Evolutionary conservation across 2,797 vertebrate species (phyloP).

Genomic region (Anguilla megastoma): DNA sequence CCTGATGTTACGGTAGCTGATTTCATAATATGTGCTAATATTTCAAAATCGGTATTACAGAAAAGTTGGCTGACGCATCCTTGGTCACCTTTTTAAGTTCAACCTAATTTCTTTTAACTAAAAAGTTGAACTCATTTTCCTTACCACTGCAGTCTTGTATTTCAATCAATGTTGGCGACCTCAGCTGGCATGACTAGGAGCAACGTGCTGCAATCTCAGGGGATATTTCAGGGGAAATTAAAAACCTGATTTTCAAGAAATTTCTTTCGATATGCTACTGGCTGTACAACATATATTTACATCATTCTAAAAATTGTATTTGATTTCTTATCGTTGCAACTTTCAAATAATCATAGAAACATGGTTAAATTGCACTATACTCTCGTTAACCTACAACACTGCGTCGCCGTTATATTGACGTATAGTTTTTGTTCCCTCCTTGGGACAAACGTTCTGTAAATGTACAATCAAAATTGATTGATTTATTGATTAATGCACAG

Average conservation of each 20-base stretch:
- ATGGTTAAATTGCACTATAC: background rate
- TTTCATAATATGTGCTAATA: background rate
- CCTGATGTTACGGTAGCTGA: background rate
- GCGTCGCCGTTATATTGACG: background rate
- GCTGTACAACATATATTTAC: background rate
- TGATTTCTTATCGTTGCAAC: background rate
- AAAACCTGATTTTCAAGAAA: background rate
- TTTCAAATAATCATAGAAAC: background rate
- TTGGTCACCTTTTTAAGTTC: background rate
- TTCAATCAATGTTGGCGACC: background rate
- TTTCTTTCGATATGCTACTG: background rate
- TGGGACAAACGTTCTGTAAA: background rate
- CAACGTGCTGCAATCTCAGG: background rate
- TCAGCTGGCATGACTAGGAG: background rate
- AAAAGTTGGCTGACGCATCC: background rate
- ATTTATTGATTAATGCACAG: background rate
- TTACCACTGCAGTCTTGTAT: background rate
- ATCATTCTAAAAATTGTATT: no score
- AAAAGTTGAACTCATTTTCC: background rate
- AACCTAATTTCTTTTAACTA: background rate
- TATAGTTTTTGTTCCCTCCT: background rate
- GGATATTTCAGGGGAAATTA: background rate
- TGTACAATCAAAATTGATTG: background rate
- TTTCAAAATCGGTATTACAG: background rate
- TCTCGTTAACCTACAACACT: background rate